A percentile compares a stretch with the other conserved stretches of the same genome.
Conservation (phyloP, 2,797 vertebrate species). For the Danio choprae region DNA sequence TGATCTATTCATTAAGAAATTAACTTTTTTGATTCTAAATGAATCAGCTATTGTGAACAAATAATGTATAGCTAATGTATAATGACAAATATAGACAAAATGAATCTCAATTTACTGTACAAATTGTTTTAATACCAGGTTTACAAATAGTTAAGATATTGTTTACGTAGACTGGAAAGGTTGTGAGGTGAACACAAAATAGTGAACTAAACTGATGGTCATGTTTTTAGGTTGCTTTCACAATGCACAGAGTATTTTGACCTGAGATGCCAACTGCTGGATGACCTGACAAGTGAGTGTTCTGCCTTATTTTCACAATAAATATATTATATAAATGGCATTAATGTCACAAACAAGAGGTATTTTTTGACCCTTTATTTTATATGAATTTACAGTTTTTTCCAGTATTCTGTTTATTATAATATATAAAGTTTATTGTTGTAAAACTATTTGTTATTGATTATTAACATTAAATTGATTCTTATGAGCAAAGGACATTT, state of each 20-base stretch:
- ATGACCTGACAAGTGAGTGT: conserved; percentile 95
- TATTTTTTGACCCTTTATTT: not conserved
- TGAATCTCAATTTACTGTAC: not conserved
- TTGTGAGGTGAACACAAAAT: not conserved
- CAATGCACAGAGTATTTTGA: conserved; percentile 99
- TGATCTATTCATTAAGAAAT: too few relatives aligned
- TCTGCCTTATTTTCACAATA: not conserved
- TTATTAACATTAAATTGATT: not conserved
- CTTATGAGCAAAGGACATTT: not conserved
- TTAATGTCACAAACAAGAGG: not conserved
- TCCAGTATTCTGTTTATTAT: not conserved
- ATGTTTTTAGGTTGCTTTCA: conserved; percentile 85
- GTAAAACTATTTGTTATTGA: too few relatives aligned
- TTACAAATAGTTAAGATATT: not conserved
- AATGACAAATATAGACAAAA: not conserved
- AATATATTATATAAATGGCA: not conserved
- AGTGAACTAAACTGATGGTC: not conserved
- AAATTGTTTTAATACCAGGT: not conserved
- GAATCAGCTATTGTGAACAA: too few relatives aligned
- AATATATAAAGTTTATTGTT: not conserved
- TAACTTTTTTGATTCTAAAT: too few relatives aligned
- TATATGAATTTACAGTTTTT: not conserved
- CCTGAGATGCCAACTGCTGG: conserved; percentile 93
- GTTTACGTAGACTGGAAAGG: not conserved
- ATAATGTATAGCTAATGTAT: not conserved